Evolutionary conservation across 2,113 vertebrate genomes (phyloP), one percentile per base, ranked within the genome.

Genomic region (Rhombomys opimus): DNA sequence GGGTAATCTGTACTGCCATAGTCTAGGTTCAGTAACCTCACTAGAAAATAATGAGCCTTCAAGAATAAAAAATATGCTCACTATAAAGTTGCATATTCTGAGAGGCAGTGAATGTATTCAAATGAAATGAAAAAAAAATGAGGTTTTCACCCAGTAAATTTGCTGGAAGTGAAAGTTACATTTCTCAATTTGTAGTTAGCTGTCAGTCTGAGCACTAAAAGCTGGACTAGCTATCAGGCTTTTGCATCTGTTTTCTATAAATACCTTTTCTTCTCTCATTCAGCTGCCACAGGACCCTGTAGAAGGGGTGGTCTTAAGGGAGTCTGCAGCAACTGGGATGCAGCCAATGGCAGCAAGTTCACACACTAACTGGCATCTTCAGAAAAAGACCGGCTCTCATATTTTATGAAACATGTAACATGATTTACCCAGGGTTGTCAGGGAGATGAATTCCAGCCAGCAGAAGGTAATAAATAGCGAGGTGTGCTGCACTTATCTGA

Each of bases 391-490:
- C 87, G 98, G 97, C 54, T 97, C 98, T 99, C 99, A 98, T 99
- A 99, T 99, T 99, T 99, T 99, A 99, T 99, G 98, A 98, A 99
- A 99, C 97, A 99, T 98, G 97, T 98, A 98, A 98, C 98, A 98
- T 99, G 99, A 99, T 99, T 99, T 99, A 99, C 99, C 99, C 98
- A 98, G 98, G 98, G 98, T 99, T 99, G 99, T 99, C 99, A 99
- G 98, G 98, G 98, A 99, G 99, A 99, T 99, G 98, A 99, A 99
- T 99, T 99, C 99, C 99, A 99, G 97, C 98, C 99, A 99, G 99
- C 98, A 98, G 95, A 98, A 98, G 97, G 99, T 99, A 99, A 99
- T 99, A 99, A 99, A 99, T 99, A 99, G 99, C 99, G 99, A 99
- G 99, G 98, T 98, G 96, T 98, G 98, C 99, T 98, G 99, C 99